A percentile compares a stretch with the other conserved stretches of the same genome.
phyloP scores from a whole-genome alignment of 2,113 vertebrate species.

The Lutjanus erythropterus region DNA sequence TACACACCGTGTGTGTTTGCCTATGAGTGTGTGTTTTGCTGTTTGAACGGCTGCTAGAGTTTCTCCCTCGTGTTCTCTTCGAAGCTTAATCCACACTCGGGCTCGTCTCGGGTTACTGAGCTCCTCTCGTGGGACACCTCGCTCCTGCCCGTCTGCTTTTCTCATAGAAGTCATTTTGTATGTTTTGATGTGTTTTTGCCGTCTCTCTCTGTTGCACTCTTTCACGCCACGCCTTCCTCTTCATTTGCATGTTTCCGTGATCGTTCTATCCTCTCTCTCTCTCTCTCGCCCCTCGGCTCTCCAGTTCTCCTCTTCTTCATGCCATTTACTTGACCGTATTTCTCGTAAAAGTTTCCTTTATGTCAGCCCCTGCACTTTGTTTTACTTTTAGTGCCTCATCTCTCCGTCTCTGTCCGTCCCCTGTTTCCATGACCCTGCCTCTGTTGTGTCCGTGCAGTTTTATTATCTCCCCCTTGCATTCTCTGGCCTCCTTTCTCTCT shows the following conservation, averaged over 20 bases:
- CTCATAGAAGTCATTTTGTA: slow-evolving; percentile 4
- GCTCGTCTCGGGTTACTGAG: slow-evolving; percentile 40
- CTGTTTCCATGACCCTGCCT: slow-evolving; percentile 8
- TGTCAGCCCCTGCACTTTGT: slow-evolving; percentile 10
- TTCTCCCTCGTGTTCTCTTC: slow-evolving; percentile 16
- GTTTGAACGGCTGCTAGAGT: slow-evolving; percentile 29
- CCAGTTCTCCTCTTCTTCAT: not conserved
- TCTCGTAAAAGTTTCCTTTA: not conserved
- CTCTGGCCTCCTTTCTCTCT: slow-evolving; percentile 30
- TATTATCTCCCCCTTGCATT: slow-evolving; percentile 41
- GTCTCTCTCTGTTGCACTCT: not conserved
- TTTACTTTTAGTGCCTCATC: slow-evolving; percentile 13
- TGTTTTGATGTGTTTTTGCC: not conserved
- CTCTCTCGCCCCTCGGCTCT: not conserved
- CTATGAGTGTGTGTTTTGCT: slow-evolving; percentile 5
- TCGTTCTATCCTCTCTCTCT: not conserved
- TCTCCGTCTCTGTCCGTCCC: not conserved
- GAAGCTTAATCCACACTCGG: slow-evolving; percentile 33
- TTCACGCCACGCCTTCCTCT: not conserved
- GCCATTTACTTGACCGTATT: not conserved
- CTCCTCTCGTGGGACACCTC: slow-evolving; percentile 9
- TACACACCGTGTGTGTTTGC: not conserved
- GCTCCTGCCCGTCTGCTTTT: slow-evolving; percentile 3
- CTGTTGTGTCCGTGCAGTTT: slow-evolving; percentile 21
- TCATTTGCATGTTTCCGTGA: slow-evolving; percentile 18